Evolutionary conservation across 1,140 invertebrate species (phyloP).

Genomic region (Eubasilissa regina): DNA sequence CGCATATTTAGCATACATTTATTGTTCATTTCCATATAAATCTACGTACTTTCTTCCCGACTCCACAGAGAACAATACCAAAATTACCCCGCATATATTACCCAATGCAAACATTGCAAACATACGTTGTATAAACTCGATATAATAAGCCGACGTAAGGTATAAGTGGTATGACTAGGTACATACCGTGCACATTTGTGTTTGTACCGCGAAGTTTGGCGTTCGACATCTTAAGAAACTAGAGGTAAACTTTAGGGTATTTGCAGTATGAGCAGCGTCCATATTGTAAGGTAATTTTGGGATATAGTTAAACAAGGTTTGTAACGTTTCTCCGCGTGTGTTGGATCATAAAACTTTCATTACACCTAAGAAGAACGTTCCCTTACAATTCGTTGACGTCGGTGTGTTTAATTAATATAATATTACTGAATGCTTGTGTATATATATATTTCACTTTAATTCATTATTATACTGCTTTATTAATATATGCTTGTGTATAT

Average conservation of each 20-base stretch:
- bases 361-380: background rate
- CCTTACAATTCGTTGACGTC: no score
- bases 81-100: conserved; percentile 61
- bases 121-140: conserved; percentile 58
- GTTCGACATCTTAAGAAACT: conserved; percentile 57
- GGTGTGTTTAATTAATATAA: no score
- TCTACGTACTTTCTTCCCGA: conserved; percentile 35
- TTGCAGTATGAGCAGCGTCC: conserved; percentile 40
- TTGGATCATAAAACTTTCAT: conserved; percentile 33
- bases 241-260: conserved; percentile 49
- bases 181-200: background rate
- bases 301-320: conserved; percentile 17
- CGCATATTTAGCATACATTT: conserved; percentile 48
- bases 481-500: no score
- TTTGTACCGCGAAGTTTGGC: conserved; percentile 39
- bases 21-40: conserved; percentile 58
- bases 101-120: conserved; percentile 53
- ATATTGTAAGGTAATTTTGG: conserved; percentile 39
- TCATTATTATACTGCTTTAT: no score
- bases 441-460: no score
- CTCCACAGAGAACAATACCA: conserved; percentile 58
- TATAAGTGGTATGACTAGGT: conserved; percentile 15
- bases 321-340: conserved; percentile 14
- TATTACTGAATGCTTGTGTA: no score
- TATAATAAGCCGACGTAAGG: conserved; percentile 48